These are phyloP conservation scores for Tenthredo distinguenda DNA, from an alignment of 2,888 invertebrate species.

Conservation along the genomic window DNA sequence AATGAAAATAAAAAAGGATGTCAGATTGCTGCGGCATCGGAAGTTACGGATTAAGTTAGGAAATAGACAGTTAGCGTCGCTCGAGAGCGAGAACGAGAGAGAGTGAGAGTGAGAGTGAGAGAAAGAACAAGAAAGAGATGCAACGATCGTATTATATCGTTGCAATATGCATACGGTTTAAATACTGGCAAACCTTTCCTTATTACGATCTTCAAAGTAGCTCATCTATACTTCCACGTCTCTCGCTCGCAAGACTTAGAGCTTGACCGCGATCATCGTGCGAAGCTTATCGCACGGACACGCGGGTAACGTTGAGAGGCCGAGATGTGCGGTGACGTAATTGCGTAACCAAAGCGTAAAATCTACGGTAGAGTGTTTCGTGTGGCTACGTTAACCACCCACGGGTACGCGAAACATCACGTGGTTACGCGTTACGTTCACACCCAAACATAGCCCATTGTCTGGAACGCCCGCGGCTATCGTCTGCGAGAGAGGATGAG, in stretches of 20 bases:
- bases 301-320: background rate
- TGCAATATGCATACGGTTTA: constrained; percentile 51
- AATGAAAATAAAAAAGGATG: constrained; percentile 78
- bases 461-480: constrained; percentile 63
- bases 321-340: background rate
- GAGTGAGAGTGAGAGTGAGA: constrained; percentile 49
- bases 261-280: constrained; percentile 9
- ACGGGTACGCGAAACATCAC: constrained; percentile 28
- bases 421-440: constrained; percentile 46
- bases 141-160: background rate
- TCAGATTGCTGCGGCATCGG: constrained; percentile 78
- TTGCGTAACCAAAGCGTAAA: background rate
- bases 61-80: constrained; percentile 77
- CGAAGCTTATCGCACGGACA: background rate
- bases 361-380: background rate
- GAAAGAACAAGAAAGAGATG: background rate
- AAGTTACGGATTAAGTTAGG: constrained; percentile 79
- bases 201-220: background rate
- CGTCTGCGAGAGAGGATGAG: constrained; percentile 57
- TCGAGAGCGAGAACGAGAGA: constrained; percentile 61
- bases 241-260: background rate
- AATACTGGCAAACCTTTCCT: constrained; percentile 45
- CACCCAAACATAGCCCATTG: constrained; percentile 54
- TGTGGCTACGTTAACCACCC: background rate
- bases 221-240: background rate